A percentile compares a stretch with the other conserved stretches of the same genome.
Conservation (phyloP, 1,140 invertebrate genomes). For the Ceratina australensis region DNA sequence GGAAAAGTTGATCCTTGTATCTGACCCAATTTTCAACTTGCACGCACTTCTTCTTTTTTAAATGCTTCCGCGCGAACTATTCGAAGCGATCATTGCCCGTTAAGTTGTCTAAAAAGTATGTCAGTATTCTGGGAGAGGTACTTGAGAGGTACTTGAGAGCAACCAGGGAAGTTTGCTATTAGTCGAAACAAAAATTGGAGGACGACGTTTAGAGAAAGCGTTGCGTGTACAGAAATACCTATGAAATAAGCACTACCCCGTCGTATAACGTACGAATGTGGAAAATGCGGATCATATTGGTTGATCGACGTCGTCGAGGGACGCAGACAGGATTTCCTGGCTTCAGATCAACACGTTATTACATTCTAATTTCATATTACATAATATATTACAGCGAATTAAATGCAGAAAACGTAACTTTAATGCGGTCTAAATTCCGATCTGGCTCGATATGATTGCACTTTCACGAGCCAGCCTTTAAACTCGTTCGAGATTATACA, state of each 20-base stretch:
- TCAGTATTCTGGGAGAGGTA: too few relatives aligned
- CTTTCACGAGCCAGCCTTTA: constrained; percentile 24
- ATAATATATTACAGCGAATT: constrained; percentile 37
- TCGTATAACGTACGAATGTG: too few relatives aligned
- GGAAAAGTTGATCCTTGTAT: constrained; percentile 5
- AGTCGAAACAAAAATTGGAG: too few relatives aligned
- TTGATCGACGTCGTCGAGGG: background rate
- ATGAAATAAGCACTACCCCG: too few relatives aligned
- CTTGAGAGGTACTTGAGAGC: too few relatives aligned
- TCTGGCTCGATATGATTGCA: constrained; percentile 25
- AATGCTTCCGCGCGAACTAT: background rate
- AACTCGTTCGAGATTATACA: constrained; percentile 37
- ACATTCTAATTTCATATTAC: constrained; percentile 32
- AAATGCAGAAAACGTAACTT: constrained; percentile 39
- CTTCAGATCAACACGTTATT: constrained; percentile 24
- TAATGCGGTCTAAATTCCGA: constrained; percentile 30
- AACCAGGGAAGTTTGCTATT: too few relatives aligned
- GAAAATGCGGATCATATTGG: too few relatives aligned
- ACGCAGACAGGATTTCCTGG: constrained; percentile 40
- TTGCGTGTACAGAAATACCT: too few relatives aligned
- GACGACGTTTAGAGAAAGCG: too few relatives aligned
- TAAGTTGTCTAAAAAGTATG: background rate
- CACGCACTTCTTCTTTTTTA: background rate
- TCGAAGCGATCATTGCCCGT: background rate
- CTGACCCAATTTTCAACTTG: constrained; percentile 8